These are phyloP conservation scores for Bruchidius siliquastri DNA, from an alignment of 2,888 invertebrate genomes.

Conservation along the genomic window DNA sequence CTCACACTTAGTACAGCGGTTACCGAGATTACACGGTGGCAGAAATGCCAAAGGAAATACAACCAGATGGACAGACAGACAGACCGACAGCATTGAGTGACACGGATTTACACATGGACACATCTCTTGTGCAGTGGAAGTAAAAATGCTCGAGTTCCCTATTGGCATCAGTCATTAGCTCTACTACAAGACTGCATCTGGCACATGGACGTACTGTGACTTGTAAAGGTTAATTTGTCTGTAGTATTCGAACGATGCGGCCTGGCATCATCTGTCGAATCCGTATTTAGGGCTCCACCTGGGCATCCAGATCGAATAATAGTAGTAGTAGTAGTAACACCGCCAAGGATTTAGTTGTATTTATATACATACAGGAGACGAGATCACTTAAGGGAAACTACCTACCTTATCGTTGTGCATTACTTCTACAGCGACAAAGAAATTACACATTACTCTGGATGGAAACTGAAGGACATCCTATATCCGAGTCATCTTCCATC, in stretches of 20 bases:
- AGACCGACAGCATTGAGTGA: too few relatives aligned
- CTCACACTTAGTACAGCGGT: too few relatives aligned
- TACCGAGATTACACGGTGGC: too few relatives aligned
- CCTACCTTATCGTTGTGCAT: too few relatives aligned
- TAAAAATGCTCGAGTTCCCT: not conserved
- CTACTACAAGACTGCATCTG: not conserved
- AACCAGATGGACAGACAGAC: too few relatives aligned
- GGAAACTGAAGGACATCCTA: too few relatives aligned
- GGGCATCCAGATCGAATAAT: not conserved
- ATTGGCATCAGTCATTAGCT: not conserved
- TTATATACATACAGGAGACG: not conserved
- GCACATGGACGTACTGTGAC: not conserved
- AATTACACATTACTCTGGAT: too few relatives aligned
- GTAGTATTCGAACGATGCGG: not conserved
- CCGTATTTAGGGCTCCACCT: not conserved
- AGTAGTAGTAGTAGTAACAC: not conserved
- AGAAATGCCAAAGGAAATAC: too few relatives aligned
- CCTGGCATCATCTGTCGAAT: not conserved
- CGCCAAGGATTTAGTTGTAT: too few relatives aligned
- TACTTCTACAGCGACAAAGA: too few relatives aligned
- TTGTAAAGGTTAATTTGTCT: not conserved
- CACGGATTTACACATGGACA: too few relatives aligned
- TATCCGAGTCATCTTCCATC: too few relatives aligned
- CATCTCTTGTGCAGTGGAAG: not conserved
- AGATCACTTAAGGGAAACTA: not conserved